Conservation (phyloP, 2,888 invertebrate genomes). For the Geophilus truncorum region DNA sequence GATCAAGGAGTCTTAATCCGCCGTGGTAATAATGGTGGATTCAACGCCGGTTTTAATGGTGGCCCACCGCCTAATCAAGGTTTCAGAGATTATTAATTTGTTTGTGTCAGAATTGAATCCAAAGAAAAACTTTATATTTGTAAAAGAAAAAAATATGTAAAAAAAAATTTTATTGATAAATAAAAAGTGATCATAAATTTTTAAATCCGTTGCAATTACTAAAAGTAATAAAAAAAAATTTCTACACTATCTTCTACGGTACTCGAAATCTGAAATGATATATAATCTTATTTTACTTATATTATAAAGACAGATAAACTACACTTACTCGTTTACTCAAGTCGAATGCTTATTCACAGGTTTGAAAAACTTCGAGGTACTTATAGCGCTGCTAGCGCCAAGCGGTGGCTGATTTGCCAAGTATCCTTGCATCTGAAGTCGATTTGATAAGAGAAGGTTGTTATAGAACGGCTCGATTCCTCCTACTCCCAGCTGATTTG, state of each 20-base stretch:
- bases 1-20: slow-evolving; percentile 8
- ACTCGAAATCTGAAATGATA: neutral
- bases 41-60: no score
- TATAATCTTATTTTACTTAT: no score
- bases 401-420: neutral
- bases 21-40: neutral
- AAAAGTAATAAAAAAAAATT: no score
- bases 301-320: neutral
- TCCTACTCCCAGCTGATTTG: neutral
- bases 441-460: neutral
- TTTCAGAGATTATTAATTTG: neutral
- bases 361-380: neutral
- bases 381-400: neutral
- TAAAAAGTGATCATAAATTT: neutral
- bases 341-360: neutral
- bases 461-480: neutral
- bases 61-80: neutral
- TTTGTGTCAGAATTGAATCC: neutral
- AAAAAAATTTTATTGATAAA: neutral
- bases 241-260: neutral
- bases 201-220: no score
- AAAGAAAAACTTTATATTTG: neutral
- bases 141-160: neutral
- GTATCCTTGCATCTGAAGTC: neutral
- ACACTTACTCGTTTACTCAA: neutral